phyloP scores from a whole-genome alignment of 2,797 vertebrate genomes.

The Siniperca obscura region DNA sequence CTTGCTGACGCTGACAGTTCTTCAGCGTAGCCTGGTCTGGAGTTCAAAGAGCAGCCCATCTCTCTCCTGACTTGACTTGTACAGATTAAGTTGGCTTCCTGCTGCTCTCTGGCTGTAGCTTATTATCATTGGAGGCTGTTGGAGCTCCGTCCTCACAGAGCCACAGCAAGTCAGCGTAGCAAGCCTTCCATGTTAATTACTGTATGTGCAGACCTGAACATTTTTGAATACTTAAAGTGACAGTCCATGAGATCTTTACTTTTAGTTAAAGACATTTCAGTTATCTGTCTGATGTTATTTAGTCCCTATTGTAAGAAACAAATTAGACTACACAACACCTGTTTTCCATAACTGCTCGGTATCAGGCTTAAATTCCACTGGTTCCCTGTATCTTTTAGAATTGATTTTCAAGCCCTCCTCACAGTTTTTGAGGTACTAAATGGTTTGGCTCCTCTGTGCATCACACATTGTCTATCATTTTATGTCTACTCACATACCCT shows the following conservation, averaged over 20 bases:
- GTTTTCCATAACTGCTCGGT: slow-evolving; percentile 14
- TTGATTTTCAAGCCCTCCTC: slow-evolving; percentile 47
- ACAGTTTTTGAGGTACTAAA: slow-evolving; percentile 53
- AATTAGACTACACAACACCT: slow-evolving; percentile 34
- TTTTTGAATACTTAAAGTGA: slow-evolving; percentile 45
- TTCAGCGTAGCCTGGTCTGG: slow-evolving; percentile 51
- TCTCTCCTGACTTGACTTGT: slow-evolving; percentile 75
- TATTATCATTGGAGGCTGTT: slow-evolving; percentile 68
- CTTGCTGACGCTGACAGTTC: slow-evolving; percentile 73
- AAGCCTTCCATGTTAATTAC: slow-evolving; percentile 62
- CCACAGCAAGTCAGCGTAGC: slow-evolving; percentile 50
- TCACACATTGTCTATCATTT: slow-evolving; percentile 60
- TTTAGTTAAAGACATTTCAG: slow-evolving; percentile 12
- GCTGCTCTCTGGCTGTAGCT: slow-evolving; percentile 58
- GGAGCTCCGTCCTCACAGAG: slow-evolving; percentile 55
- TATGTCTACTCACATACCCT: slow-evolving; percentile 50
- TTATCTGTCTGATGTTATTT: slow-evolving; percentile 18
- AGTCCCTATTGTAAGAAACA: slow-evolving; percentile 9
- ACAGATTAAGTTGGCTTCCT: slow-evolving; percentile 76
- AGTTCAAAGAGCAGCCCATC: slow-evolving; percentile 74
- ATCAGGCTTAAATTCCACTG: slow-evolving; percentile 2
- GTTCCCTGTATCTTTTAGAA: slow-evolving; percentile 53
- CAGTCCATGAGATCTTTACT: slow-evolving; percentile 7
- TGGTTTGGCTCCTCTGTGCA: slow-evolving; percentile 46
- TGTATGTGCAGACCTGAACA: slow-evolving; percentile 53